Evolutionary conservation across 2,113 vertebrate genomes (phyloP).

Genomic region (Sus scrofa): T2T-Sscrofa CM000820.6:3507001-3507500

Average conservation of each 20-base stretch:
- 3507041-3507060: neutral
- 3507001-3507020: constrained; percentile 10
- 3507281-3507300: neutral
- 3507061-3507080: too few relatives aligned
- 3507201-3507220: neutral
- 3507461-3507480: neutral
- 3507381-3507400: neutral
- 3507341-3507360: neutral
- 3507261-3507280: neutral
- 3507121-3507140: neutral
- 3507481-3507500: neutral
- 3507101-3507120: neutral
- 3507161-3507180: neutral
- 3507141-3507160: neutral
- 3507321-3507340: constrained; percentile 54
- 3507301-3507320: neutral
- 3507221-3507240: neutral
- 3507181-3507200: neutral
- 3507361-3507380: neutral
- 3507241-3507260: neutral
- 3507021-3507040: neutral
- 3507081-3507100: neutral
- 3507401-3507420: neutral
- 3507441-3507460: neutral
- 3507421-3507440: neutral